A percentile compares a stretch with the other conserved stretches of the same genome.
These are phyloP conservation scores for Cantharis nigra DNA, from an alignment of 2,888 invertebrate species.

Conservation along the genomic window DNA sequence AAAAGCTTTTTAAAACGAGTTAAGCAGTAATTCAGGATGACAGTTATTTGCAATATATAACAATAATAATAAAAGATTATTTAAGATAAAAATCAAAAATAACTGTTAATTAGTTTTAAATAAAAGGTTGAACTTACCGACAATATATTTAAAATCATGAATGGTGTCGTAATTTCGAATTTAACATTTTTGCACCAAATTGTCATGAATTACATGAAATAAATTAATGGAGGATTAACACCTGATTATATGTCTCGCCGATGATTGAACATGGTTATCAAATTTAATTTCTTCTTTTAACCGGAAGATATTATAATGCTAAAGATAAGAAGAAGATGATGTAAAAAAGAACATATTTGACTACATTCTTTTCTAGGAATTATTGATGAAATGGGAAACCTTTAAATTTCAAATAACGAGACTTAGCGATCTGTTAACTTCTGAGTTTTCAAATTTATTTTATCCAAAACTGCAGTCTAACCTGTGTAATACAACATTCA, in stretches of 20 bases:
- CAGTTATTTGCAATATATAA: conserved; percentile 1
- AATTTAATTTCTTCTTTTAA: background rate
- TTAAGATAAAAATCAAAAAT: background rate
- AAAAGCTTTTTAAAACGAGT: conserved; percentile 1
- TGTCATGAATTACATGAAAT: background rate
- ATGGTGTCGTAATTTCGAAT: background rate
- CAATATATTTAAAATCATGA: background rate
- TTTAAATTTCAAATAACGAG: background rate
- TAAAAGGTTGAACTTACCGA: background rate
- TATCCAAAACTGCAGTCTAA: background rate
- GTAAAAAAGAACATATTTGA: background rate
- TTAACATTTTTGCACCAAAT: background rate
- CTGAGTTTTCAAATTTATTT: background rate
- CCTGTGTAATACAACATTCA: background rate
- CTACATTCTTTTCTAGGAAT: background rate
- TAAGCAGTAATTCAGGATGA: background rate
- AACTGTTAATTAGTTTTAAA: background rate
- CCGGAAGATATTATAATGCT: background rate
- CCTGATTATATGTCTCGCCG: background rate
- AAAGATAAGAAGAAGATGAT: too few relatives aligned
- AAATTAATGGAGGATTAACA: background rate
- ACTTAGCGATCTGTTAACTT: background rate
- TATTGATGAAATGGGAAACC: background rate
- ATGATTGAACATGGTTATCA: background rate
- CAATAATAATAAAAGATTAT: background rate